Conservation (phyloP, 2,888 invertebrate genomes). For the Lochmaea capreae region DNA sequence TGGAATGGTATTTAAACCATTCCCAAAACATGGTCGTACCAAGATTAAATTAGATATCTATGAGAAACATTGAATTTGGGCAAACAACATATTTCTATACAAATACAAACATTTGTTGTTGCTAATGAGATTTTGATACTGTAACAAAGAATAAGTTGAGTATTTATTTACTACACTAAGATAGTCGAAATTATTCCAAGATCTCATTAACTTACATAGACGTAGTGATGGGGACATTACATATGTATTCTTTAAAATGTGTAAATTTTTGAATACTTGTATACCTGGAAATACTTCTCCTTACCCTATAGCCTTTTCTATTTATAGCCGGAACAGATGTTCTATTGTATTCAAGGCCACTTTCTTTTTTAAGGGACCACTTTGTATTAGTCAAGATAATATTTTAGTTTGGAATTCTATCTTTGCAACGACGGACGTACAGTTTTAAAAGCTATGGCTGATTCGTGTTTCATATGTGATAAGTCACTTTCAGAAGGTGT, state of each 20-base stretch:
- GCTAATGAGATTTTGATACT: too few relatives aligned
- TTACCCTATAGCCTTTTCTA: not conserved
- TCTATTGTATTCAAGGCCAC: not conserved
- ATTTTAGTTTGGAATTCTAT: not conserved
- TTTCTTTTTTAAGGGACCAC: constrained; percentile 2
- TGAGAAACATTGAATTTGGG: too few relatives aligned
- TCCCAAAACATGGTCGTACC: too few relatives aligned
- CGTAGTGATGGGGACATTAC: too few relatives aligned
- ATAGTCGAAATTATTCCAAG: too few relatives aligned
- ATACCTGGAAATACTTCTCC: not conserved
- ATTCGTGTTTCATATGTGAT: constrained; percentile 42
- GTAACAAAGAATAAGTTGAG: too few relatives aligned
- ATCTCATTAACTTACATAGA: too few relatives aligned
- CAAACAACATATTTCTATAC: too few relatives aligned
- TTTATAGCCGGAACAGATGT: not conserved
- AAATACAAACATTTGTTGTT: too few relatives aligned
- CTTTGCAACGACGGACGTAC: constrained; percentile 1
- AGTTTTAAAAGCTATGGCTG: constrained; percentile 4
- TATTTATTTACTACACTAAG: too few relatives aligned
- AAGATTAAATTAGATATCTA: too few relatives aligned
- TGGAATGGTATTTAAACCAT: too few relatives aligned
- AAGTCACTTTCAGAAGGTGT: constrained; percentile 38
- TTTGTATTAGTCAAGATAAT: constrained; percentile 6
- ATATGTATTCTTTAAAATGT: not conserved
- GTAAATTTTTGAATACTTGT: not conserved